phyloP scores from a whole-genome alignment of 2,113 vertebrate species.

The Xiphorhynchus elegans region DNA sequence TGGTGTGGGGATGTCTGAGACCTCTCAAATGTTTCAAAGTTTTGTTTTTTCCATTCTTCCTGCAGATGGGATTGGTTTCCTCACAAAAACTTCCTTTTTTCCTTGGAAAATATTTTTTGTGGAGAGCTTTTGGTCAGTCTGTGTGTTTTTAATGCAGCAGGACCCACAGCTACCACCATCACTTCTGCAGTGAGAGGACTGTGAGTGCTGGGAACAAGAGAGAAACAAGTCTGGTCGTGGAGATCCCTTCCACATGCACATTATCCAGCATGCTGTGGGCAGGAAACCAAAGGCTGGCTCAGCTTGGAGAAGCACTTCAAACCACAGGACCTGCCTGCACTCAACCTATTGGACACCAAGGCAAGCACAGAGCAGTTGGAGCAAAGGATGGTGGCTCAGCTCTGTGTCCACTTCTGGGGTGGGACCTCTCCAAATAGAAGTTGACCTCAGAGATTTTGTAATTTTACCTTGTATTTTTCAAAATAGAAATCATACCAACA shows the following conservation, averaged over 20 bases:
- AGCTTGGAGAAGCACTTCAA: not conserved
- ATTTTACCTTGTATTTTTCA: not conserved
- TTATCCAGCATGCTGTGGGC: rapidly evolving
- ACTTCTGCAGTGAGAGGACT: rapidly evolving
- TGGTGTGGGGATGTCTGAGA: not conserved
- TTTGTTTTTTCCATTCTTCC: not conserved
- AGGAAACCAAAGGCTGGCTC: not conserved
- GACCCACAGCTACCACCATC: not conserved
- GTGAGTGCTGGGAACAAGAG: too few species aligned
- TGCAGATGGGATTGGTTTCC: not conserved
- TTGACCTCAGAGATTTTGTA: not conserved
- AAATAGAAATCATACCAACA: not conserved
- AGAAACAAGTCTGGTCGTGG: rapidly evolving
- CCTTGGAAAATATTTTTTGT: not conserved
- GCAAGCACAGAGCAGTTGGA: not conserved
- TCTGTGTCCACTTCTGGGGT: not conserved
- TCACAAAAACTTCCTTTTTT: not conserved
- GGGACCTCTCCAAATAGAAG: not conserved
- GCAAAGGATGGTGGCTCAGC: not conserved
- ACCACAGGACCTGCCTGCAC: not conserved
- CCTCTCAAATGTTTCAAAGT: not conserved
- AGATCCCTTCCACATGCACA: rapidly evolving
- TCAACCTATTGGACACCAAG: not conserved
- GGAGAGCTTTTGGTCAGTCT: not conserved
- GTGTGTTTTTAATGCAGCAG: not conserved